Percentiles rank a stretch among this genome's conserved stretches.
Evolutionary conservation across 2,888 invertebrate genomes (phyloP).

Genomic region (Malthinus seriepunctatus): DNA sequence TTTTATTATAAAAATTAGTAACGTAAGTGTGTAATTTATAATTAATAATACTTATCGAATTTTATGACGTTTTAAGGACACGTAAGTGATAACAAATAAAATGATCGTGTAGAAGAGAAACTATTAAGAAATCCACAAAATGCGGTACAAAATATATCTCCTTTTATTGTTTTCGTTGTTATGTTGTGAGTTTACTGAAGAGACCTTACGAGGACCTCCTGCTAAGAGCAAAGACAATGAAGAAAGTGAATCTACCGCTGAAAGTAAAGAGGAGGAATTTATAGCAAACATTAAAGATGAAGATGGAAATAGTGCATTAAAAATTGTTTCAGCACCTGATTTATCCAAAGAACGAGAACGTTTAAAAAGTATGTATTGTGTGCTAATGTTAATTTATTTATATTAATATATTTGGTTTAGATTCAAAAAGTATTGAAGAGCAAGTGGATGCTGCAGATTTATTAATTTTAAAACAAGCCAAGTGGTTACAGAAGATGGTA

Average conservation of each 20-base stretch:
- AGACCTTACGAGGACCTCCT: constrained; percentile 37
- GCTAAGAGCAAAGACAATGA: constrained; percentile 25
- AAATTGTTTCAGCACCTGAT: constrained; percentile 52
- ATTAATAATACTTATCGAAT: constrained; percentile 12
- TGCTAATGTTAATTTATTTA: constrained; percentile 1
- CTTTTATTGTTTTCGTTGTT: constrained; percentile 41
- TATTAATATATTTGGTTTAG: constrained; percentile 13
- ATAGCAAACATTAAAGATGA: constrained; percentile 44
- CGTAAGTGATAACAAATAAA: constrained; percentile 39
- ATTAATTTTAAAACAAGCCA: constrained; percentile 48
- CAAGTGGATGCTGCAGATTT: constrained; percentile 44
- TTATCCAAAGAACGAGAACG: constrained; percentile 50
- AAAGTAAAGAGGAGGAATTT: constrained; percentile 43
- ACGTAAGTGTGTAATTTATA: neutral
- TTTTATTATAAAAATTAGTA: neutral
- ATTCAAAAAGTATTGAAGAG: constrained; percentile 27
- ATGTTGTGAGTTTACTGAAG: constrained; percentile 48
- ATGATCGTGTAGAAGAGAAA: constrained; percentile 10
- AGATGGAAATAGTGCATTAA: constrained; percentile 45
- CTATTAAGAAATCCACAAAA: constrained; percentile 21
- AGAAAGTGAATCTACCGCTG: constrained; percentile 40
- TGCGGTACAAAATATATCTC: constrained; percentile 39
- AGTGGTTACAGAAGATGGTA: constrained; percentile 55
- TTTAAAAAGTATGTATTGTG: constrained; percentile 41
- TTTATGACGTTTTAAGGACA: constrained; percentile 39